These are phyloP conservation scores for Spodoptera littoralis DNA, from an alignment of 2,888 invertebrate genomes.

Conservation along the genomic window DNA sequence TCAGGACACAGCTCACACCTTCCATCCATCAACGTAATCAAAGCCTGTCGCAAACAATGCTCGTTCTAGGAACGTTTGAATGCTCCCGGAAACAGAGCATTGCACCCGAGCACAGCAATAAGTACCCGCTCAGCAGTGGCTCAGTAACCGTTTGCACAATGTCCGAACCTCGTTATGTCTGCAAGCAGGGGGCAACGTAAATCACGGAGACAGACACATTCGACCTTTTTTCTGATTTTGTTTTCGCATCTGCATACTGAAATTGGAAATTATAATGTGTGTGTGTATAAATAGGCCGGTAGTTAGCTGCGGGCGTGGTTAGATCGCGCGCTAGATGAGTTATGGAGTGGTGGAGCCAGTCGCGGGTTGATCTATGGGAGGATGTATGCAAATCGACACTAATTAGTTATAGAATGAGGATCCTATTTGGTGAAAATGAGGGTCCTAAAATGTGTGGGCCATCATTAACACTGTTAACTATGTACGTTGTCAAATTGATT, in stretches of 20 bases:
- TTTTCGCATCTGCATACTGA: slow-evolving; percentile 57
- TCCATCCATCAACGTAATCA: slow-evolving; percentile 49
- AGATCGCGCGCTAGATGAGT: slow-evolving; percentile 34
- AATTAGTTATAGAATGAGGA: slow-evolving; percentile 27
- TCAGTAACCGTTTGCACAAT: slow-evolving; percentile 52
- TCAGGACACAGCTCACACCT: slow-evolving; percentile 28
- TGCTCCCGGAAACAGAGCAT: slow-evolving; percentile 73
- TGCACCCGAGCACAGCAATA: slow-evolving; percentile 27
- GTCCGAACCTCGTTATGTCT: slow-evolving; percentile 56
- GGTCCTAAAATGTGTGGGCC: not conserved
- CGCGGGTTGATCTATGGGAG: slow-evolving; percentile 11
- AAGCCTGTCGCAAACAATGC: slow-evolving; percentile 45
- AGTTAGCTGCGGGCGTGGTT: slow-evolving; percentile 34
- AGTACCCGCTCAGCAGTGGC: slow-evolving; percentile 2
- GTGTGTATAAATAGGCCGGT: slow-evolving; percentile 41
- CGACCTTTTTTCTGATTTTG: slow-evolving; percentile 49
- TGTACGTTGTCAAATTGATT: too few species aligned
- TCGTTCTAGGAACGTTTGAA: slow-evolving; percentile 69
- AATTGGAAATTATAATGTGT: slow-evolving; percentile 59
- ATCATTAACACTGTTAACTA: not conserved
- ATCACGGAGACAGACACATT: slow-evolving; percentile 48
- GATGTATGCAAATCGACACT: slow-evolving; percentile 24
- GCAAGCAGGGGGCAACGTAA: slow-evolving; percentile 60
- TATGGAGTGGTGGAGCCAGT: slow-evolving; percentile 13
- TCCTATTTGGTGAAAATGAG: not conserved